These are phyloP conservation scores for Graptemys geographica DNA, from an alignment of 2,797 vertebrate species.

Conservation along the genomic window DNA sequence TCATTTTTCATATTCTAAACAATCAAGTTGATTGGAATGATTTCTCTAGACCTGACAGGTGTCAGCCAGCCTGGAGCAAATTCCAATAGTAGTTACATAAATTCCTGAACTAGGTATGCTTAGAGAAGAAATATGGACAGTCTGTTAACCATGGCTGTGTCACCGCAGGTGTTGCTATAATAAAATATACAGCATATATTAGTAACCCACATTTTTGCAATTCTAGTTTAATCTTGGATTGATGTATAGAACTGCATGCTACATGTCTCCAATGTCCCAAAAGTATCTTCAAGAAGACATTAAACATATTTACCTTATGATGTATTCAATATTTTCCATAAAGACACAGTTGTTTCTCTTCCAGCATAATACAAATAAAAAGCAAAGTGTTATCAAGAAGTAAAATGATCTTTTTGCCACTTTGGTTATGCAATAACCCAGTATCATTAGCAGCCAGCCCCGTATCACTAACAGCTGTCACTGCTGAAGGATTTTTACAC, in stretches of 20 bases:
- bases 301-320: not conserved
- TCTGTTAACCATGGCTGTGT: not conserved
- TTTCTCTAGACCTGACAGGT: slow-evolving; percentile 50
- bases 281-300: not conserved
- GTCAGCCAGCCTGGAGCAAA: slow-evolving; percentile 51
- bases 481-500: not conserved
- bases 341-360: not conserved
- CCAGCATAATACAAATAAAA: not conserved
- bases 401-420: not conserved
- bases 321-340: not conserved
- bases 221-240: not conserved
- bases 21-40: not conserved
- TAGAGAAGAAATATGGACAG: slow-evolving; percentile 14
- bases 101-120: not conserved
- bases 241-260: not conserved
- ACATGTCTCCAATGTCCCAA: not conserved
- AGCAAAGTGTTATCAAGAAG: not conserved
- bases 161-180: slow-evolving; percentile 13
- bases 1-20: not conserved
- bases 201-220: slow-evolving; percentile 14
- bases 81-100: slow-evolving; percentile 48
- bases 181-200: not conserved
- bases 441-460: not conserved
- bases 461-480: not conserved
- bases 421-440: not conserved